Percentiles rank a stretch among this genome's conserved stretches.
Conservation (phyloP, 2,113 vertebrate species). For the Xyrauchen texanus region DNA sequence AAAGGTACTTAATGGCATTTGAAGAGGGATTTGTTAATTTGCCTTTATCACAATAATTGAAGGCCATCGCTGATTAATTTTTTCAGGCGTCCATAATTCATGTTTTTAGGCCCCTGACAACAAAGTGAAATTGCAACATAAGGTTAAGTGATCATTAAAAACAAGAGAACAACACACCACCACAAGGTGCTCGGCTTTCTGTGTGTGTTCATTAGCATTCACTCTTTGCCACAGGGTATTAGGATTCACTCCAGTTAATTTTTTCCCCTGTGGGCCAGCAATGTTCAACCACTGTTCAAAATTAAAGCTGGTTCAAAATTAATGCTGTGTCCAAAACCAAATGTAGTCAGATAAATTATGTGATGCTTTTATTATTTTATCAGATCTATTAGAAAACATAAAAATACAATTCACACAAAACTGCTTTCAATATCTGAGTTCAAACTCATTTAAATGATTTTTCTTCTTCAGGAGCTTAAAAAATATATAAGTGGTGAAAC, state of each 20-base stretch:
- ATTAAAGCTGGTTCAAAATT: too few relatives aligned
- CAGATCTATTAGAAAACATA: too few relatives aligned
- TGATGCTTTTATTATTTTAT: too few relatives aligned
- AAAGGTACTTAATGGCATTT: background rate
- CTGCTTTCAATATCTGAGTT: too few relatives aligned
- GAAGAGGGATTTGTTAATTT: background rate
- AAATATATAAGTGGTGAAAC: too few relatives aligned
- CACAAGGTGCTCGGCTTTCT: background rate
- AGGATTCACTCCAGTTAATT: background rate
- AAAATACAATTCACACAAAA: too few relatives aligned
- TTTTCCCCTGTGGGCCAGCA: background rate
- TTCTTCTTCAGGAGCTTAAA: too few relatives aligned
- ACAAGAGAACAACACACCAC: background rate
- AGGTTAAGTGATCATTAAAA: conserved; percentile 31
- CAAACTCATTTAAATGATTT: too few relatives aligned
- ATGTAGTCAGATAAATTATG: too few relatives aligned
- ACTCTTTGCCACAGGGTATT: conserved; percentile 2
- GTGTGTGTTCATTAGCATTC: conserved; percentile 3
- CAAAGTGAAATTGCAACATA: background rate
- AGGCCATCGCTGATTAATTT: background rate
- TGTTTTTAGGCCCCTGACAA: background rate
- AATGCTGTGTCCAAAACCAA: too few relatives aligned
- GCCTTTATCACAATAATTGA: conserved; percentile 8
- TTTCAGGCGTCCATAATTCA: background rate
- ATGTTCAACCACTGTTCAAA: too few relatives aligned